Evolutionary conservation across 2,113 vertebrate genomes (phyloP).

Genomic region (Crotalus helleri): DNA sequence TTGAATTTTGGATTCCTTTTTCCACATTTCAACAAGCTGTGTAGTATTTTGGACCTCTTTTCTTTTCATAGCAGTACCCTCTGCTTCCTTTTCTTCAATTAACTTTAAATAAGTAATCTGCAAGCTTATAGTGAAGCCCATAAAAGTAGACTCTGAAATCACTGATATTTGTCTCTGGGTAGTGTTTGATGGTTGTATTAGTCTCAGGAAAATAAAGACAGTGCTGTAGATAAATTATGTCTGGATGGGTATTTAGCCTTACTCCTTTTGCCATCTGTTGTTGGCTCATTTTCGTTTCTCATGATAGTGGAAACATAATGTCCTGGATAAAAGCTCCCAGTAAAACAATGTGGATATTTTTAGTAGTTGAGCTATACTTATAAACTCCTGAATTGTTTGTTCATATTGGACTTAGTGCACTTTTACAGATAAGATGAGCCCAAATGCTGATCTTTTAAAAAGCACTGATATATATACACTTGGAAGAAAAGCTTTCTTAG

Average conservation of each 20-base stretch:
- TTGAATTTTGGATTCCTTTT: not conserved
- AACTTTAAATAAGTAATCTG: not conserved
- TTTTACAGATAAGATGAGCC: constrained; percentile 19
- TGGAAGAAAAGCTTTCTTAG: constrained; percentile 15
- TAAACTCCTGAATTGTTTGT: constrained; percentile 10
- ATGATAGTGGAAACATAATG: constrained; percentile 25
- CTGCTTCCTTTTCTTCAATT: not conserved
- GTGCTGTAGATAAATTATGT: constrained; percentile 1
- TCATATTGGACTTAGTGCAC: constrained; percentile 4
- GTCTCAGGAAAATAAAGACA: constrained; percentile 13
- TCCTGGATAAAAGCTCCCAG: constrained; percentile 3
- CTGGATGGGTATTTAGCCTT: constrained; percentile 3
- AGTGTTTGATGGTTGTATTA: not conserved
- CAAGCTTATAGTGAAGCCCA: not conserved
- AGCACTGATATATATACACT: not conserved
- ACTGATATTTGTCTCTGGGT: not conserved
- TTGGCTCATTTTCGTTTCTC: constrained; percentile 1
- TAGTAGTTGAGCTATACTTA: not conserved
- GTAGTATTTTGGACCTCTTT: not conserved
- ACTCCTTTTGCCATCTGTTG: not conserved
- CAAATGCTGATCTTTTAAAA: constrained; percentile 26
- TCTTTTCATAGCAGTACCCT: not conserved
- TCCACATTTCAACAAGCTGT: not conserved
- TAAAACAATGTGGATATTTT: constrained; percentile 24
- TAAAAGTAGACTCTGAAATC: not conserved